These are phyloP conservation scores for Mesopsocus fuscifrons DNA, from an alignment of 2,888 invertebrate species.

Conservation along the genomic window DNA sequence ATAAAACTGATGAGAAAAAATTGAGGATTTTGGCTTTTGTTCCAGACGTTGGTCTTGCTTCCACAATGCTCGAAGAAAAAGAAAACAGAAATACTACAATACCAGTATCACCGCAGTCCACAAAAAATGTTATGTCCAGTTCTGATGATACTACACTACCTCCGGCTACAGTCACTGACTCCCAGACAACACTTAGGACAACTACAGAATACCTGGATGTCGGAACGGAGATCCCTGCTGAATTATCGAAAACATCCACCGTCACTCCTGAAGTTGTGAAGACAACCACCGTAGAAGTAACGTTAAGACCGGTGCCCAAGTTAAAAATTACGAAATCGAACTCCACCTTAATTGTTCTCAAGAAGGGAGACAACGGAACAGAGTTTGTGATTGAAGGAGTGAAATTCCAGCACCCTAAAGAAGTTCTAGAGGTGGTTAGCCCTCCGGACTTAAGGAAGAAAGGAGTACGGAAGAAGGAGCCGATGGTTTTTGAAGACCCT, in stretches of 20 bases:
- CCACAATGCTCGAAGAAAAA: background rate
- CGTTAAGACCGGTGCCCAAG: no score
- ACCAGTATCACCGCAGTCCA: background rate
- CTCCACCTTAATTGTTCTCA: background rate
- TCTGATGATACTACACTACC: no score
- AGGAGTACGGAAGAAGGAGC: background rate
- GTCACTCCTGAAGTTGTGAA: background rate
- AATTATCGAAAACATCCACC: background rate
- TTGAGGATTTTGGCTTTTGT: background rate
- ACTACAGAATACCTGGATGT: no score
- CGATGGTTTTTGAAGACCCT: background rate
- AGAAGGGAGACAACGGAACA: background rate
- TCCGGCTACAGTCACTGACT: no score
- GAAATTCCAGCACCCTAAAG: background rate
- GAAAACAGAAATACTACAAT: background rate
- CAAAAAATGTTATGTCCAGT: no score
- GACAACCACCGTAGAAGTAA: background rate
- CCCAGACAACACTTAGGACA: no score
- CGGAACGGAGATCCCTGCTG: no score
- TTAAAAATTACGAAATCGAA: background rate
- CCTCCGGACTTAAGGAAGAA: slow-evolving; percentile 5
- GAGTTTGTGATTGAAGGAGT: background rate
- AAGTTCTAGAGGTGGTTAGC: background rate
- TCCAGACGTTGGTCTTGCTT: background rate
- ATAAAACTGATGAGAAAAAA: background rate